Evolutionary conservation across 2,113 vertebrate genomes (phyloP).

Genomic region (Corythaixoides concolor): DNA sequence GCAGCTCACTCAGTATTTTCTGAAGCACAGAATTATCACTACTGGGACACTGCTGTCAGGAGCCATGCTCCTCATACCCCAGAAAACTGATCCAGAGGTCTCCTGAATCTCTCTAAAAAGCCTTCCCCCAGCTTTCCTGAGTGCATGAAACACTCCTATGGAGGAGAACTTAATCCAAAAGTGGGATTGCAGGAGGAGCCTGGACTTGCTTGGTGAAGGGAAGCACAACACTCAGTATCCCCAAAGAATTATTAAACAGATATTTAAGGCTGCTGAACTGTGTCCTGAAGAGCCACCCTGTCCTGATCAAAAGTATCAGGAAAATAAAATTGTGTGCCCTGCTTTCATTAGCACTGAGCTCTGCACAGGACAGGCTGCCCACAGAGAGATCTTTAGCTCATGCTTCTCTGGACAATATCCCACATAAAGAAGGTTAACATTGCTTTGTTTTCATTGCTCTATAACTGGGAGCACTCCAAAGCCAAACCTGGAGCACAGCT

Average conservation of each 20-base stretch:
- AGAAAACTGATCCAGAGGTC: not conserved
- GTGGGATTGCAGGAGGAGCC: not conserved
- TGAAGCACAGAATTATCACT: not conserved
- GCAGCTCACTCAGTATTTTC: not conserved
- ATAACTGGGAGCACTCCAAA: not conserved
- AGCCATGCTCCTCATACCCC: accelerated
- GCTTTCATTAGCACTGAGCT: not conserved
- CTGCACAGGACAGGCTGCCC: not conserved
- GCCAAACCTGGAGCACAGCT: not conserved
- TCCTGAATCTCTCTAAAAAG: not conserved
- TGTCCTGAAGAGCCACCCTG: not conserved
- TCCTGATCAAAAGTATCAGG: not conserved
- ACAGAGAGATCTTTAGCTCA: not conserved
- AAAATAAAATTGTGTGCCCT: not conserved
- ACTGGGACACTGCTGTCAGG: not conserved
- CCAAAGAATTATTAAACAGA: not conserved
- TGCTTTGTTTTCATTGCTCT: not conserved
- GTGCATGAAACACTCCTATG: not conserved
- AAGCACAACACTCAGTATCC: not conserved
- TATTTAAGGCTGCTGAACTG: not conserved
- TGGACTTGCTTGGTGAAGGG: not conserved
- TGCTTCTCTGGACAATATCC: not conserved
- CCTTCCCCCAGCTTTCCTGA: not conserved
- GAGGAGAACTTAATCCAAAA: not conserved
- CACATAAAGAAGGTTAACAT: not conserved